phyloP scores from a whole-genome alignment of 2,797 vertebrate genomes.

The Pseudomugil tenellus region DNA sequence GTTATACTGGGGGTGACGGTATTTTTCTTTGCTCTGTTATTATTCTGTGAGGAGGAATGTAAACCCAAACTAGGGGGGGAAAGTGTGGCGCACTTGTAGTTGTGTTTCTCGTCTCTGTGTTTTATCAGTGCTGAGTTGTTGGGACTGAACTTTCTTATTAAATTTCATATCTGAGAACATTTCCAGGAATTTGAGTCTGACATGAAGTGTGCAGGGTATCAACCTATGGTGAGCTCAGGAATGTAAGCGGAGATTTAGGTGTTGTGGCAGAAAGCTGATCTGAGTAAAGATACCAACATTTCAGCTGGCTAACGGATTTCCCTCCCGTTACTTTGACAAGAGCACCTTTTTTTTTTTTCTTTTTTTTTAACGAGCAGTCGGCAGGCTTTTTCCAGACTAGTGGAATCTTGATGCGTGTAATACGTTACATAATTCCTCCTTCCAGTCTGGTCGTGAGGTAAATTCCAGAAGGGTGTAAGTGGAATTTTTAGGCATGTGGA shows the following conservation, averaged over 20 bases:
- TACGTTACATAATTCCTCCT: conserved; percentile 66
- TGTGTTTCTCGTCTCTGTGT: conserved; percentile 35
- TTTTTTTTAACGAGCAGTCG: conserved; percentile 58
- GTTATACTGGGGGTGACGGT: conserved; percentile 53
- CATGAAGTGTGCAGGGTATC: conserved; percentile 1
- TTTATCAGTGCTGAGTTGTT: conserved; percentile 36
- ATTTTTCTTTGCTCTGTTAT: conserved; percentile 57
- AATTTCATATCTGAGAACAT: conserved; percentile 27
- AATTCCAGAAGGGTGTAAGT: conserved; percentile 47
- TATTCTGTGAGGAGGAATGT: conserved; percentile 58
- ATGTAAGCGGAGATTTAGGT: conserved; percentile 5
- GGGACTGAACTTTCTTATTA: conserved; percentile 19
- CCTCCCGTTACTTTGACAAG: conserved; percentile 63
- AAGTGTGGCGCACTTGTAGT: conserved; percentile 51
- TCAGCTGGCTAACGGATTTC: conserved; percentile 37
- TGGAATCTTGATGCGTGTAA: conserved; percentile 65
- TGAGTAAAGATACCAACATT: conserved; percentile 18
- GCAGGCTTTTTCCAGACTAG: conserved; percentile 53
- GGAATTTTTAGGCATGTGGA: conserved; percentile 51
- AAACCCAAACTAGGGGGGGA: conserved; percentile 39
- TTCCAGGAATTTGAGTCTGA: conserved; percentile 8
- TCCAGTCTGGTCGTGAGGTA: conserved; percentile 58
- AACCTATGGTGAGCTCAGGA: not conserved
- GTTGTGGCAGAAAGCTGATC: conserved; percentile 24
- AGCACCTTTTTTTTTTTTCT: no score